Base-by-base conservation (phyloP, 2,113 vertebrate species). In the Ifrita kowaldi region DNA sequence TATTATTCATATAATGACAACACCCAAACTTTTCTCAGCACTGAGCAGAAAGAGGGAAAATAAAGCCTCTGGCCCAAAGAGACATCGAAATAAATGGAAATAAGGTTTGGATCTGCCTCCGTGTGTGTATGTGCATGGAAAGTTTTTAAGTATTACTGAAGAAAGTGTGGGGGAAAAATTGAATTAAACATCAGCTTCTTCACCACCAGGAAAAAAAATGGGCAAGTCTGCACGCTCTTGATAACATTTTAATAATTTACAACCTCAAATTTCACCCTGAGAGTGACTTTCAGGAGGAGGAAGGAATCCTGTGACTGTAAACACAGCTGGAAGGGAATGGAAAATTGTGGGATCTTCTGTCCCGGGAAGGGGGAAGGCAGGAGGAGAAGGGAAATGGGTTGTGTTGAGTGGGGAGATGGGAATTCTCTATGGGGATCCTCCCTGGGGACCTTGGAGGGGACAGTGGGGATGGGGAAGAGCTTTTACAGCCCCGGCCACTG, bases 231-330 rank as follows among this genome's bases (percentile, higher is more conserved):
- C 71, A 56, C 9, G 47, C 70, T 94, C 95, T 97, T 96, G 97
- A 97, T 97, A 97, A 96, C 94, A 96, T 97, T 97, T 97, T 96
- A 97, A 97, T 97, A 97, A 97, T 97, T 97, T 95, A 97, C 93
- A 76, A 95, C 89, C 82, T 96, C 87, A 92, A 78, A 96, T 97
- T 96, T 97, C 95, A 96, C 86, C 91, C 90, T 89, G 79, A 93
- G 83, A 97, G 62, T 89, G 96, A 94, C 93, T 97, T 97, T 95
- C 94, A 93, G 56, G 86, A 94, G 87, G 68, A 90, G 73, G 56
- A 74, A 80, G 92, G 91, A 93, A 96, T 90, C 53, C 87, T 90
- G 90, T 71, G 85, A 50, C 87, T 83, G 92, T 93, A 95, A 95
- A 97, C 82, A 97, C 78, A 83, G 76, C 92, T 94, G 90, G 94